Evolutionary conservation across 1,140 invertebrate species (phyloP).

Genomic region (Drosophila murphyi): DNA sequence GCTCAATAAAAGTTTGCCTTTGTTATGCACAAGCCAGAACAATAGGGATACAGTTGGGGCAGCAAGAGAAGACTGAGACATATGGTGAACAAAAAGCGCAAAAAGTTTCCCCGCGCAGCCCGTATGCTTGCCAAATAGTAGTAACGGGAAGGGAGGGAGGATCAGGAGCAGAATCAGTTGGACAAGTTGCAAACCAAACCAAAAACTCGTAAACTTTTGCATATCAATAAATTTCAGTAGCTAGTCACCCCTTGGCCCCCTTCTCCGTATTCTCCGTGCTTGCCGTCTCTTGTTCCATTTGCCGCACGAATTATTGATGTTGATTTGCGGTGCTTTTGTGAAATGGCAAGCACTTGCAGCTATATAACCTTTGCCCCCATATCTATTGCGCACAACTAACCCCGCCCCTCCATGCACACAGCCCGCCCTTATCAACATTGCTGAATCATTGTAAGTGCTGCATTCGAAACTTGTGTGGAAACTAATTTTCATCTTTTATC

Average conservation of each 20-base stretch:
- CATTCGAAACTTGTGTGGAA: constrained; percentile 21
- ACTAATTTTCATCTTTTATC: constrained; percentile 30
- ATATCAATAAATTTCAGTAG: constrained; percentile 77
- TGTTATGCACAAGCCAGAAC: constrained; percentile 70
- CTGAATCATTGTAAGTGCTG: constrained; percentile 24
- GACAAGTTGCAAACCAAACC: constrained; percentile 52
- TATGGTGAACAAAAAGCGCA: constrained; percentile 62
- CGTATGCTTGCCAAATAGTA: constrained; percentile 38
- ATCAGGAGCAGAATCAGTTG: constrained; percentile 37
- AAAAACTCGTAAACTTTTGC: constrained; percentile 74
- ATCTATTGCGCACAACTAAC: neutral
- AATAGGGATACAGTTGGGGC: constrained; percentile 45
- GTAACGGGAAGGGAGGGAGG: constrained; percentile 36
- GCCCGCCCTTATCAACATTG: constrained; percentile 7
- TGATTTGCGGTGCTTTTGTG: constrained; percentile 71
- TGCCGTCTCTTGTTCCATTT: constrained; percentile 37
- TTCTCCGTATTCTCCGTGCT: neutral
- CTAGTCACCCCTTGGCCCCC: neutral
- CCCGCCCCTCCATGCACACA: no score
- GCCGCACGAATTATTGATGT: constrained; percentile 72
- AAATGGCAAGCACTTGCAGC: constrained; percentile 58
- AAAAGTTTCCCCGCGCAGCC: constrained; percentile 55
- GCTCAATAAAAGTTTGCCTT: constrained; percentile 80
- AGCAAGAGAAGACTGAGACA: constrained; percentile 27
- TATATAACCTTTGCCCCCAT: constrained; percentile 11